Base-by-base conservation (phyloP, 2,797 vertebrate genomes). In the Fistularia commersonii region DNA sequence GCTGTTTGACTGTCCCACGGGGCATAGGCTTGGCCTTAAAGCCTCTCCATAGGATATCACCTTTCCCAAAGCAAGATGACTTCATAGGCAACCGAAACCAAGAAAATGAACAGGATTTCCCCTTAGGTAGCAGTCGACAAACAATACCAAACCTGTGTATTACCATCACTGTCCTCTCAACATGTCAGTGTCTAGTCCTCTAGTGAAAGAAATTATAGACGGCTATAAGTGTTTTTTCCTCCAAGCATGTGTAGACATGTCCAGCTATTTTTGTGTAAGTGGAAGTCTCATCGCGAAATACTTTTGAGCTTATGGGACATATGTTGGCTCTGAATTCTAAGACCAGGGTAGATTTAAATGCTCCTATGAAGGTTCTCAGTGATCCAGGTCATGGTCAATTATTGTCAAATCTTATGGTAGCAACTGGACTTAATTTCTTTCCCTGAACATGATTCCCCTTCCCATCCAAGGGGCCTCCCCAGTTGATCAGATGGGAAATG, bases 41-140 rank as follows among this genome's bases (percentile, higher is more conserved):
- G 56, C 45, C 51, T 45, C 48, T 69, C 51, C 34, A 35, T 63
- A 45, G 61, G 45, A 51, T 77, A 72, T 82, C 68, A 39, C 50
- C 62, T 86, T 84, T 80, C 77, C 60, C 55, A 37, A 55, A 45
- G 61, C 41, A 6, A 38, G 70, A 70, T 80, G 76, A 81, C 78
- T 73, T 84, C 79, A 83, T 78, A 69, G 74, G 81, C 69, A 78
- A 71, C 64, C 59, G 76, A 84, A 80, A 83, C 78, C 39, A 31
- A 40, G 53, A 63, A 51, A 72, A 54, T 31, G 66, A 71, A 45
- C 50, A 74, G 45, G 54, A 51, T 71, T 69, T 61, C 12, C 62
- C 81, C 76, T 69, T 76, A 73, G 77, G 81, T 69, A 66, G 45
- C 61, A 65, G 70, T 48, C 34, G 72, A 49, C 70, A 66, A 75